phyloP scores from a whole-genome alignment of 1,140 invertebrate genomes.

The Zaprionus ornatus region DNA sequence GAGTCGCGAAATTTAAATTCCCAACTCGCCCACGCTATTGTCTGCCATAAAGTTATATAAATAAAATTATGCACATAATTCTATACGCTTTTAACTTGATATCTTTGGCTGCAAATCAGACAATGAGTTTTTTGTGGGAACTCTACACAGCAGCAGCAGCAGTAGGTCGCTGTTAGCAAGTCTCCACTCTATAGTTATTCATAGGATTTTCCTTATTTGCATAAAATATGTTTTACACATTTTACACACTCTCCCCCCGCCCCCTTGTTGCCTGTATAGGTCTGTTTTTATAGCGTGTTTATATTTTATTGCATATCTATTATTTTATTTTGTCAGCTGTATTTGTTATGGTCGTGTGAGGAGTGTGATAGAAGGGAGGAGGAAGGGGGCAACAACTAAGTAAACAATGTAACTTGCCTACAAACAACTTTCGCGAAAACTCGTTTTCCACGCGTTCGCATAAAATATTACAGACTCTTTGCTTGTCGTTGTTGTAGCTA shows the following conservation, averaged over 20 bases:
- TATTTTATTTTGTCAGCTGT: conserved; percentile 19
- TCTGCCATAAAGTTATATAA: background rate
- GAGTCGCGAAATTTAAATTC: background rate
- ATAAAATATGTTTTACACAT: conserved; percentile 6
- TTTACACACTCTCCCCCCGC: background rate
- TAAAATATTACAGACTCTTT: conserved; percentile 49
- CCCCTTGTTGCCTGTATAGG: background rate
- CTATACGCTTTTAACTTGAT: conserved; percentile 1
- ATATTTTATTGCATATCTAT: conserved; percentile 15
- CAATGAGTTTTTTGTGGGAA: conserved; percentile 12
- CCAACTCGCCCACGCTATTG: background rate
- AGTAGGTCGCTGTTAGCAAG: background rate
- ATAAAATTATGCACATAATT: conserved; percentile 1
- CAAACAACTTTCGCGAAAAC: conserved; percentile 79
- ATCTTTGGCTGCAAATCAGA: conserved; percentile 8
- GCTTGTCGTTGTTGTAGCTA: conserved; percentile 33
- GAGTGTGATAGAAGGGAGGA: background rate
- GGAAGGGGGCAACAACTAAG: conserved; percentile 10
- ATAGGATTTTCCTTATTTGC: conserved; percentile 12
- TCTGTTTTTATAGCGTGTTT: conserved; percentile 8
- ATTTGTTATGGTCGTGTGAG: background rate
- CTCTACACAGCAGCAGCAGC: background rate
- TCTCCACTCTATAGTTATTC: background rate
- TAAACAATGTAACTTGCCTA: conserved; percentile 50
- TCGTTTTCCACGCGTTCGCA: conserved; percentile 78